phyloP scores from a whole-genome alignment of 2,888 invertebrate species.

The Cheiracanthium punctorium region DNA sequence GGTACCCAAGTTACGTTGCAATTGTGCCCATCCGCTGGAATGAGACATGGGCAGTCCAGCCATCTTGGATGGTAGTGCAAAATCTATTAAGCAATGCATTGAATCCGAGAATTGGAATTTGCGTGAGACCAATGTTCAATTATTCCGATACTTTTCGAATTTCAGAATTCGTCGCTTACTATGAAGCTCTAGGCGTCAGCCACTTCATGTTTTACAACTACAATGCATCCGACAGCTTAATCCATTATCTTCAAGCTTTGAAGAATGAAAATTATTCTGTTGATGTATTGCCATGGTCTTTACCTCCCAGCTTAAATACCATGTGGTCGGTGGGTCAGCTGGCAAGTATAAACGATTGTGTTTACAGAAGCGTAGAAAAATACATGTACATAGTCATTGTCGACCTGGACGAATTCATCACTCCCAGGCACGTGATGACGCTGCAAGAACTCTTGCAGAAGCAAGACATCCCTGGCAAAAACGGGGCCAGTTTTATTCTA shows the following conservation, averaged over 20 bases:
- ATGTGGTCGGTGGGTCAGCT: slow-evolving; percentile 65
- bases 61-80: slow-evolving; percentile 26
- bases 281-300: slow-evolving; percentile 49
- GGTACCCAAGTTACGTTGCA: slow-evolving; percentile 15
- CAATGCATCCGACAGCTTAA: background rate
- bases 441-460: slow-evolving; percentile 21
- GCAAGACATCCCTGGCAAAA: slow-evolving; percentile 1
- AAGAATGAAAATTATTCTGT: slow-evolving; percentile 23
- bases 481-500: slow-evolving; percentile 30
- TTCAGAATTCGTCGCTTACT: slow-evolving; percentile 73
- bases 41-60: background rate
- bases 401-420: slow-evolving; percentile 64
- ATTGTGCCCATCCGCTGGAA: slow-evolving; percentile 31
- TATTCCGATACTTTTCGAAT: slow-evolving; percentile 72
- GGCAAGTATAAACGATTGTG: slow-evolving; percentile 64
- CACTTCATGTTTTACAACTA: slow-evolving; percentile 61
- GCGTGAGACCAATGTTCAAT: slow-evolving; percentile 74
- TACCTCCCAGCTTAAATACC: slow-evolving; percentile 18
- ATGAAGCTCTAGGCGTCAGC: slow-evolving; percentile 68
- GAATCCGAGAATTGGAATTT: slow-evolving; percentile 69
- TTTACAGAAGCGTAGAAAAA: slow-evolving; percentile 37
- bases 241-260: background rate
- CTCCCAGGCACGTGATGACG: slow-evolving; percentile 38
- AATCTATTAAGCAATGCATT: background rate
- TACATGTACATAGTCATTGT: slow-evolving; percentile 40